Conservation (phyloP, 1,140 invertebrate genomes). For the Holcopasites calliopsidis region DNA sequence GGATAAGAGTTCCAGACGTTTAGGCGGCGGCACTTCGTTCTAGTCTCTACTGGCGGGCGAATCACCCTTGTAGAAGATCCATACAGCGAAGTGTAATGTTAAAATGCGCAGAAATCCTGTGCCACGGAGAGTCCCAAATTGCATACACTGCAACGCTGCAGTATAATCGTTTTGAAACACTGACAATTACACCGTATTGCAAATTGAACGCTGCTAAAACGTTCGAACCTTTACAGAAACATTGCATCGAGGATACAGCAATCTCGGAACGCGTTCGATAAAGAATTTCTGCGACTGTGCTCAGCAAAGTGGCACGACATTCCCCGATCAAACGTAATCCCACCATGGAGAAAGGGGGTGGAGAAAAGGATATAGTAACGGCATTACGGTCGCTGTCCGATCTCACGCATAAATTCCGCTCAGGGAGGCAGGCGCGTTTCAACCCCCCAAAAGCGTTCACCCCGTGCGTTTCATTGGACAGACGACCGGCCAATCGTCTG, state of each 20-base stretch:
- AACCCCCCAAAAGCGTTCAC: slow-evolving; percentile 25
- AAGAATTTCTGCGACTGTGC: neutral
- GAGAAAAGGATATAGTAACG: slow-evolving; percentile 64
- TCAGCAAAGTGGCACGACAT: neutral
- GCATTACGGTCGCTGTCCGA: slow-evolving; percentile 58
- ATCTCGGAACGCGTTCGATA: neutral
- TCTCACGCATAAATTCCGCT: slow-evolving; percentile 64
- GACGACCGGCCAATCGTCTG: slow-evolving; percentile 61
- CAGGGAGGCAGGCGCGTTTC: slow-evolving; percentile 45
- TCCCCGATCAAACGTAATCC: slow-evolving; percentile 1
- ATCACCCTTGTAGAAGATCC: too few species aligned
- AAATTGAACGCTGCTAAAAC: too few species aligned
- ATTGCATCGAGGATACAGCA: neutral
- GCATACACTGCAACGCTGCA: too few species aligned
- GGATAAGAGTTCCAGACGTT: too few species aligned
- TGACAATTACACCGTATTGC: too few species aligned
- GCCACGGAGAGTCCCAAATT: too few species aligned
- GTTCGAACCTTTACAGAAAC: too few species aligned
- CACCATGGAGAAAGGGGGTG: neutral
- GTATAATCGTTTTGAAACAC: too few species aligned
- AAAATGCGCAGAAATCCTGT: too few species aligned
- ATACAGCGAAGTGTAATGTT: too few species aligned
- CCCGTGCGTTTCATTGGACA: slow-evolving; percentile 60
- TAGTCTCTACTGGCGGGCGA: too few species aligned
- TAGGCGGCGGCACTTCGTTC: too few species aligned